These are phyloP conservation scores for Girardinus metallicus DNA, from an alignment of 2,797 vertebrate species.

Conservation along the genomic window DNA sequence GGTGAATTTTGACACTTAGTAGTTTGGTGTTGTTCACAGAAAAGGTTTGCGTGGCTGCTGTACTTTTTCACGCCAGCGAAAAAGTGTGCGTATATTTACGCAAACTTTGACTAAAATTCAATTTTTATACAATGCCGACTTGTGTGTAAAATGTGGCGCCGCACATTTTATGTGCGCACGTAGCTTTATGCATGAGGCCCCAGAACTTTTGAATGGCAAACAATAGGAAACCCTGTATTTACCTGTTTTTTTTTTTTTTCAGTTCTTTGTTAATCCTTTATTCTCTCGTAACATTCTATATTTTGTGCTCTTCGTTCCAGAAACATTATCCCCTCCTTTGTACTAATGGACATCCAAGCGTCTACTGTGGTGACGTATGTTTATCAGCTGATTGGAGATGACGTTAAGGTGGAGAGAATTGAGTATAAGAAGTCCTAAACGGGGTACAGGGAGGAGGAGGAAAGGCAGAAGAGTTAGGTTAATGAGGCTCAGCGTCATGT, in stretches of 20 bases:
- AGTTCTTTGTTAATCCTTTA: neutral
- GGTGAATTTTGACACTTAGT: too few species aligned
- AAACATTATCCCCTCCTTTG: slow-evolving; percentile 98
- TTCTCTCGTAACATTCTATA: neutral
- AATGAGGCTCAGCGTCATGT: slow-evolving; percentile 45
- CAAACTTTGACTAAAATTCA: too few species aligned
- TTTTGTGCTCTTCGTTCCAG: slow-evolving; percentile 69
- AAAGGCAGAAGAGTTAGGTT: slow-evolving; percentile 9
- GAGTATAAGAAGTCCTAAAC: slow-evolving; percentile 97
- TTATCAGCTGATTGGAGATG: slow-evolving; percentile 97
- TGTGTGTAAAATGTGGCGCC: too few species aligned
- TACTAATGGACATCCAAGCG: slow-evolving; percentile 99
- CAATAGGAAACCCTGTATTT: neutral
- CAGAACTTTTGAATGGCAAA: neutral
- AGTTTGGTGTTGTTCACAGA: too few species aligned
- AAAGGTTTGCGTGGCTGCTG: too few species aligned
- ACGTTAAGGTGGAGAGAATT: slow-evolving; percentile 98
- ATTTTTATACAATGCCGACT: too few species aligned
- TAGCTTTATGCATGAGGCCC: too few species aligned
- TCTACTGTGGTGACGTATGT: slow-evolving; percentile 99
- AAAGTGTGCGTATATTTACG: too few species aligned
- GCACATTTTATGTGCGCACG: too few species aligned
- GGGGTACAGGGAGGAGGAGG: neutral
- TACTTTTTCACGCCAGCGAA: too few species aligned
- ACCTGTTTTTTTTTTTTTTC: neutral